phyloP scores from a whole-genome alignment of 2,888 invertebrate genomes.

The Thera obeliscata region DNA sequence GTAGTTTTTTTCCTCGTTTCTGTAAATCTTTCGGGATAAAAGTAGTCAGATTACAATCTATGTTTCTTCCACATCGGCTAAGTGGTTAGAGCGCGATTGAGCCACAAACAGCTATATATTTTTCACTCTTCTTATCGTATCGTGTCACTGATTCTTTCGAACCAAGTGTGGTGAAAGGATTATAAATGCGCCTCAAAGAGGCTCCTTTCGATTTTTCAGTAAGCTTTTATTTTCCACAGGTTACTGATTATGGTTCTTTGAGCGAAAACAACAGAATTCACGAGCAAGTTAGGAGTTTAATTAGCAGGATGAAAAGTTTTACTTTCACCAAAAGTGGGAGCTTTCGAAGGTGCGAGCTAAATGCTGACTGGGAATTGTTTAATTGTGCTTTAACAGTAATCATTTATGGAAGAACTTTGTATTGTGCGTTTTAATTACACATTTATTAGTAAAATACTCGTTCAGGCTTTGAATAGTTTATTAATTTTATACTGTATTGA shows the following conservation, averaged over 20 bases:
- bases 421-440: not conserved
- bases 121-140: too few relatives aligned
- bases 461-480: not conserved
- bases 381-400: slow-evolving; percentile 37
- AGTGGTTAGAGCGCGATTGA: too few relatives aligned
- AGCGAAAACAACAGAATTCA: slow-evolving; percentile 52
- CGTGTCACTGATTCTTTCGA: too few relatives aligned
- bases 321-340: slow-evolving; percentile 39
- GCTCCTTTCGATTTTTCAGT: too few relatives aligned
- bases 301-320: slow-evolving; percentile 58
- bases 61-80: too few relatives aligned
- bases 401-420: slow-evolving; percentile 24
- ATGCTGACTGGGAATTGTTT: slow-evolving; percentile 36
- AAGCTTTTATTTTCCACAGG: not conserved
- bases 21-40: too few relatives aligned
- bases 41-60: too few relatives aligned
- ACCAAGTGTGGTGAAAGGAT: too few relatives aligned
- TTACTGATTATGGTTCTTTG: slow-evolving; percentile 17
- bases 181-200: too few relatives aligned
- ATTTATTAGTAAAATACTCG: not conserved
- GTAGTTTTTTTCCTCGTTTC: too few relatives aligned
- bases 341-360: slow-evolving; percentile 39
- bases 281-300: slow-evolving; percentile 60
- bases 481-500: not conserved
- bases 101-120: too few relatives aligned